Evolutionary conservation across 2,888 invertebrate genomes (phyloP).

Genomic region (Amphipyra berbera): DNA sequence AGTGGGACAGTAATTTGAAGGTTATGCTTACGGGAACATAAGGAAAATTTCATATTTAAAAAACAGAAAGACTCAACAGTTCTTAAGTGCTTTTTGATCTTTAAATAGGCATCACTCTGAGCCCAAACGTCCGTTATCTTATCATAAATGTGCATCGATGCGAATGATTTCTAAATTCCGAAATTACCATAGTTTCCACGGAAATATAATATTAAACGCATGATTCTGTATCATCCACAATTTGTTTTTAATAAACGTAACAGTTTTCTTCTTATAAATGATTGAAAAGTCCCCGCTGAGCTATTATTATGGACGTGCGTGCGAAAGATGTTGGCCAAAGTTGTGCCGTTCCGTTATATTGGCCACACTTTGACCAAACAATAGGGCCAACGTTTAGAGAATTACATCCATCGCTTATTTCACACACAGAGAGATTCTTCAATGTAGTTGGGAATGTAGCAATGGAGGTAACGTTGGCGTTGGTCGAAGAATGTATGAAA

Average conservation of each 20-base stretch:
- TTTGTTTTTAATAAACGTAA: constrained; percentile 44
- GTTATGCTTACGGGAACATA: too few relatives aligned
- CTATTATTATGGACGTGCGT: constrained; percentile 73
- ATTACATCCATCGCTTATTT: background rate
- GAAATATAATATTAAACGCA: constrained; percentile 49
- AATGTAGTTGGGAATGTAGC: background rate
- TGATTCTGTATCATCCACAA: constrained; percentile 42
- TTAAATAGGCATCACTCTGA: constrained; percentile 24
- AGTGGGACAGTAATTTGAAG: too few relatives aligned
- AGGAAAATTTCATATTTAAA: too few relatives aligned
- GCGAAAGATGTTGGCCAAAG: constrained; percentile 51
- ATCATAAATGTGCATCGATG: constrained; percentile 44
- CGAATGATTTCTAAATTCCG: constrained; percentile 28
- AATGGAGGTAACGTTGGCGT: background rate
- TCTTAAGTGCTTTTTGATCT: too few relatives aligned
- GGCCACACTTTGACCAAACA: constrained; percentile 11
- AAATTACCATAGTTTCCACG: constrained; percentile 27
- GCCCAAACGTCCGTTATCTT: constrained; percentile 23
- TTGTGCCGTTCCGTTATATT: constrained; percentile 23
- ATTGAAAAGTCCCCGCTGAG: constrained; percentile 74
- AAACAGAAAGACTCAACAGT: too few relatives aligned
- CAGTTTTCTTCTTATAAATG: constrained; percentile 49
- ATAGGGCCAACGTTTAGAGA: background rate
- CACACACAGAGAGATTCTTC: background rate
- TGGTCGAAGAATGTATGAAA: constrained; percentile 6